phyloP scores from a whole-genome alignment of 1,140 invertebrate genomes.

The Caenorhabditis remanei region DNA sequence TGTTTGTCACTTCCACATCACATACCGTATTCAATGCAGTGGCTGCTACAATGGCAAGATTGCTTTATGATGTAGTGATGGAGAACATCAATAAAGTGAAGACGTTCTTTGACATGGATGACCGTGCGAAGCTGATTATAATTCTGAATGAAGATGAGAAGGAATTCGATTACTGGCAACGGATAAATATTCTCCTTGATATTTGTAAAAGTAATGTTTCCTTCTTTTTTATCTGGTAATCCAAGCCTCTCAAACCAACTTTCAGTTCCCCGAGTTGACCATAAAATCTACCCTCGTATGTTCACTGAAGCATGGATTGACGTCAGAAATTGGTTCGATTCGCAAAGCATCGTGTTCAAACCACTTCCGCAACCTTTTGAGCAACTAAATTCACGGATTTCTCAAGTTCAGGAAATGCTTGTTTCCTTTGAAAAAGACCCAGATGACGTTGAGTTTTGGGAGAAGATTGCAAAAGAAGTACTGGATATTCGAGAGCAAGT shows the following conservation, averaged over 20 bases:
- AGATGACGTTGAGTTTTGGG: constrained; percentile 39
- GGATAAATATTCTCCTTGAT: constrained; percentile 24
- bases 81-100: constrained; percentile 4
- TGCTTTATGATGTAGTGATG: constrained; percentile 41
- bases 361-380: constrained; percentile 43
- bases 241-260: too few relatives aligned
- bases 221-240: not conserved
- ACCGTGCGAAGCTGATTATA: constrained; percentile 10
- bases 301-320: constrained; percentile 49
- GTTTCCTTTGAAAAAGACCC: not conserved
- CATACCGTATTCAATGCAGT: constrained; percentile 39
- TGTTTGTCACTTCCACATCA: constrained; percentile 33
- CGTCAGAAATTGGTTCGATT: constrained; percentile 36
- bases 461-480: constrained; percentile 25
- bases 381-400: not conserved
- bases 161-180: constrained; percentile 37
- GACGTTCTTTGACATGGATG: constrained; percentile 9
- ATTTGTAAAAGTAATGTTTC: constrained; percentile 12
- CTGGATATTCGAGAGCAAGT: constrained; percentile 22
- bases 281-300: constrained; percentile 44
- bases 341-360: constrained; percentile 35
- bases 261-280: constrained; percentile 24
- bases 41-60: constrained; percentile 39
- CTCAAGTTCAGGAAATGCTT: constrained; percentile 15
- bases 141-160: constrained; percentile 19